Evolutionary conservation across 2,888 invertebrate species (phyloP).

Genomic region (Onthophagus sagittarius): DNA sequence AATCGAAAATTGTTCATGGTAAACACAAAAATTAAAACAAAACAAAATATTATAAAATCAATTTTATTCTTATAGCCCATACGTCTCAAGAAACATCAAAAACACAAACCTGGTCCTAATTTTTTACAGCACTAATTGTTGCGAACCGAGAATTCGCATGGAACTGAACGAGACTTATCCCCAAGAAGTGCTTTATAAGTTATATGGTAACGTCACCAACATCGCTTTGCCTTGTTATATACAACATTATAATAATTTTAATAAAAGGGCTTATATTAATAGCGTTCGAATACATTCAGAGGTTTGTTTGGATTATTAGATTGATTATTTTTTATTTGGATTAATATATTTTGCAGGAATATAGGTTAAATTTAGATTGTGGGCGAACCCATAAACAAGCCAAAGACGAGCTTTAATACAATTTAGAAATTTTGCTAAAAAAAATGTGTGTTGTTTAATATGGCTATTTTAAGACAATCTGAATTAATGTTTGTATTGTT

Average conservation of each 20-base stretch:
- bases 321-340: background rate
- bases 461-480: slow-evolving; percentile 17
- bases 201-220: slow-evolving; percentile 25
- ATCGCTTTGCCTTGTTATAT: slow-evolving; percentile 36
- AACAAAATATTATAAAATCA: slow-evolving; percentile 16
- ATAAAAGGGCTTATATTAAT: slow-evolving; percentile 41
- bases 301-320: background rate
- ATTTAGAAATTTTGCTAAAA: background rate
- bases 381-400: slow-evolving; percentile 10
- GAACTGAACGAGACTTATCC: slow-evolving; percentile 39
- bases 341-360: slow-evolving; percentile 4
- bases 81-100: slow-evolving; percentile 70
- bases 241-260: slow-evolving; percentile 44
- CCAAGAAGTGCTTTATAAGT: slow-evolving; percentile 40
- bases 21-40: background rate
- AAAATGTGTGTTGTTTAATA: slow-evolving; percentile 24
- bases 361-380: slow-evolving; percentile 8
- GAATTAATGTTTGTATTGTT: slow-evolving; percentile 3
- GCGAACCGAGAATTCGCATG: slow-evolving; percentile 34
- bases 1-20: slow-evolving; percentile 20
- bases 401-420: slow-evolving; percentile 17
- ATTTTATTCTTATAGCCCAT: slow-evolving; percentile 52
- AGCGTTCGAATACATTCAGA: slow-evolving; percentile 36
- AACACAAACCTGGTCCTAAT: slow-evolving; percentile 71
- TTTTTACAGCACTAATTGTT: slow-evolving; percentile 66